These are phyloP conservation scores for Crocodylus rhombifer DNA, from an alignment of 2,797 vertebrate species.

Conservation along the genomic window DNA sequence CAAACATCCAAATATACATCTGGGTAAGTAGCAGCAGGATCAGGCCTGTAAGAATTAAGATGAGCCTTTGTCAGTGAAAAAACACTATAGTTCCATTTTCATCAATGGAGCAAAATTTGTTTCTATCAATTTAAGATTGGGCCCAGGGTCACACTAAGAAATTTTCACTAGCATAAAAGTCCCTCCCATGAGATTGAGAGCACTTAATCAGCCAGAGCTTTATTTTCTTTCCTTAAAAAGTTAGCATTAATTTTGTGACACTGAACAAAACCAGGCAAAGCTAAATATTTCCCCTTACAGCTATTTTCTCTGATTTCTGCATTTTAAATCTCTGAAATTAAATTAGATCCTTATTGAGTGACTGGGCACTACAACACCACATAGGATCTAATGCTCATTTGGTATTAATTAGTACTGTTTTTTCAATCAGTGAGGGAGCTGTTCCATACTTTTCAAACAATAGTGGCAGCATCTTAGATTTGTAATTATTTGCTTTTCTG, in stretches of 20 bases:
- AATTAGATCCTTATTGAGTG: background rate
- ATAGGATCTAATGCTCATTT: background rate
- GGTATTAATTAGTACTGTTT: background rate
- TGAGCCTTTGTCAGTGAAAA: too few species aligned
- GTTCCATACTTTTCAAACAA: background rate
- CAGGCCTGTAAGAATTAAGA: background rate
- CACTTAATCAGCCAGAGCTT: constrained; percentile 47
- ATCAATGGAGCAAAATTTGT: constrained; percentile 53
- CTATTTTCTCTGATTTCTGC: background rate
- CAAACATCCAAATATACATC: constrained; percentile 8
- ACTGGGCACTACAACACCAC: background rate
- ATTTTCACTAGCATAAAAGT: constrained; percentile 59
- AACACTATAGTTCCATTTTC: constrained; percentile 24
- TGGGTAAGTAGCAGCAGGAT: background rate
- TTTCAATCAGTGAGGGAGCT: background rate
- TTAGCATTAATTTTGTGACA: constrained; percentile 51
- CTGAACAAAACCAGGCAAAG: constrained; percentile 44
- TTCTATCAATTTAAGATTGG: constrained; percentile 46
- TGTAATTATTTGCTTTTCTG: background rate
- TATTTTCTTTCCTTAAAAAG: constrained; percentile 58
- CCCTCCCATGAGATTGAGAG: constrained; percentile 55
- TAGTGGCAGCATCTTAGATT: fast-evolving
- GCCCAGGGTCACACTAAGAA: constrained; percentile 62
- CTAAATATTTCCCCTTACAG: constrained; percentile 10
- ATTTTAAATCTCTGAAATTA: background rate